These are phyloP conservation scores for Mamestra configurata DNA, from an alignment of 1,140 invertebrate genomes.

Conservation along the genomic window DNA sequence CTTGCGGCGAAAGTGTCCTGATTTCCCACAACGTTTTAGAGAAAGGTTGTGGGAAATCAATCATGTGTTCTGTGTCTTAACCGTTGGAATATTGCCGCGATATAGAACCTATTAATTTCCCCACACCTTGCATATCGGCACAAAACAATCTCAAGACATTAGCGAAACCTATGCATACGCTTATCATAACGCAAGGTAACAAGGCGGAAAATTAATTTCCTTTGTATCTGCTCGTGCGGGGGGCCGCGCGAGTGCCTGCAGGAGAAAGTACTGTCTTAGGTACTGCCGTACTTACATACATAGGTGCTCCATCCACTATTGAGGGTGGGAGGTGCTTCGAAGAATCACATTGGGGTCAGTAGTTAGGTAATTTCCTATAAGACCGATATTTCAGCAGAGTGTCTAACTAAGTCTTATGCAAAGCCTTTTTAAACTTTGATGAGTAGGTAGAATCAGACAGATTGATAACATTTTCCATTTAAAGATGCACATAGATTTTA, in stretches of 20 bases:
- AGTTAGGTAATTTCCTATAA: not conserved
- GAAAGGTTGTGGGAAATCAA: no score
- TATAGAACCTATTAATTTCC: not conserved
- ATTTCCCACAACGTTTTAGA: no score
- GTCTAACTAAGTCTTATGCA: no score
- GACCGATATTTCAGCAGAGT: no score
- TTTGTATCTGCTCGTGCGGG: conserved; percentile 29
- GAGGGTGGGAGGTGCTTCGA: not conserved
- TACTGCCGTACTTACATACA: not conserved
- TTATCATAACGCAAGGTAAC: conserved; percentile 26
- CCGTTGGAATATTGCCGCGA: no score
- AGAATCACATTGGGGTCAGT: not conserved
- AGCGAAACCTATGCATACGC: conserved; percentile 27
- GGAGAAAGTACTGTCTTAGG: not conserved
- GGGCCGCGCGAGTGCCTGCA: not conserved
- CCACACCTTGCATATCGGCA: not conserved
- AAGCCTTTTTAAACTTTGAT: no score
- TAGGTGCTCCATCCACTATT: not conserved
- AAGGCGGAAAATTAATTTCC: conserved; percentile 47
- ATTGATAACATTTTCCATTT: no score
- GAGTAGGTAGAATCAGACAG: no score
- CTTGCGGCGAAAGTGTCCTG: no score
- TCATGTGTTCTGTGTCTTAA: no score
- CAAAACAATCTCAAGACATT: conserved; percentile 23
- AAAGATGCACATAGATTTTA: no score